Percentiles rank a stretch among this genome's conserved stretches.
Evolutionary conservation across 2,888 invertebrate genomes (phyloP).

Genomic region (Drosophila koepferae): DNA sequence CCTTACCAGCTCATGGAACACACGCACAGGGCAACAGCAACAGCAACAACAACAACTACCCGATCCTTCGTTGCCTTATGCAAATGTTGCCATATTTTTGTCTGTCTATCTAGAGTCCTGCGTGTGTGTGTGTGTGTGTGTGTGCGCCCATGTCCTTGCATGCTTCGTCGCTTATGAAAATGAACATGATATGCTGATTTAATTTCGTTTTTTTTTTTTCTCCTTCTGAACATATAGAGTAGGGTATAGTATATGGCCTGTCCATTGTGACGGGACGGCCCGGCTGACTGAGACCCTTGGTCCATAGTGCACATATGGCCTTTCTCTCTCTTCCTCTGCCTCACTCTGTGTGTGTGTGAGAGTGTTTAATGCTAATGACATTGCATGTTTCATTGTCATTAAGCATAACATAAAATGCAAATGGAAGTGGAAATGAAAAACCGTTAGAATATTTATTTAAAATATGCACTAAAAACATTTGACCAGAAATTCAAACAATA

Average conservation of each 20-base stretch:
- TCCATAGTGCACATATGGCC: slow-evolving; percentile 50
- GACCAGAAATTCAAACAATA: neutral
- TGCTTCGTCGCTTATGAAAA: slow-evolving; percentile 75
- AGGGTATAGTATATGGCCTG: slow-evolving; percentile 8
- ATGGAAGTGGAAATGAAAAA: slow-evolving; percentile 19
- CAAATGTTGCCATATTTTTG: slow-evolving; percentile 56
- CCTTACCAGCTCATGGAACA: slow-evolving; percentile 19
- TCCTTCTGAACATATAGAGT: slow-evolving; percentile 1
- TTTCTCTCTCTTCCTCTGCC: neutral
- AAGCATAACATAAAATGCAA: slow-evolving; percentile 13
- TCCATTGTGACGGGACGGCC: slow-evolving; percentile 40
- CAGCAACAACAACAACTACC: slow-evolving; percentile 8
- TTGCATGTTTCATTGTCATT: slow-evolving; percentile 66
- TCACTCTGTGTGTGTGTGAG: slow-evolving; percentile 11
- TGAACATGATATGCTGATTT: slow-evolving; percentile 79
- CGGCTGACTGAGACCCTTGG: slow-evolving; percentile 36
- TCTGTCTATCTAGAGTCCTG: slow-evolving; percentile 24
- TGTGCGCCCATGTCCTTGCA: slow-evolving; percentile 55
- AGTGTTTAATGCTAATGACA: slow-evolving; percentile 59
- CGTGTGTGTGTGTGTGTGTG: slow-evolving; percentile 5
- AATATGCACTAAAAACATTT: slow-evolving; percentile 8
- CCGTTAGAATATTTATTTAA: slow-evolving; percentile 40
- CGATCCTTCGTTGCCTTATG: slow-evolving; percentile 58
- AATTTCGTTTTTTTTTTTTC: slow-evolving; percentile 35
- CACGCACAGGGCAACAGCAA: neutral